Base-by-base conservation (phyloP, 2,888 invertebrate genomes). In the Minunthozetes semirufus region DNA sequence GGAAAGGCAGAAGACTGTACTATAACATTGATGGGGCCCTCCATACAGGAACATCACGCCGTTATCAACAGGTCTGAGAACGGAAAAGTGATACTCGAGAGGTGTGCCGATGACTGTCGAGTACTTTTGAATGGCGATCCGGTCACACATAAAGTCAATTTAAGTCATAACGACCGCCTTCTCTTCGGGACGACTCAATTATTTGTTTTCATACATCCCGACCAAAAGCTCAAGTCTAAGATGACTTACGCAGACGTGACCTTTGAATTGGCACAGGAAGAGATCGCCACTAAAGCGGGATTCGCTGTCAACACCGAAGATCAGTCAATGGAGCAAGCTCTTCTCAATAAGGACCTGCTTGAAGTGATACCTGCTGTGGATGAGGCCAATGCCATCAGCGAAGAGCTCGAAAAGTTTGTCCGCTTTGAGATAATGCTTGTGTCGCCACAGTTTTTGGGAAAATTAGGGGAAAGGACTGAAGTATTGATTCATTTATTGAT, bases 111-210 rank as follows among this genome's bases (percentile, higher is more conserved):
- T 8, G 82, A 83, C 74, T 82, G 83, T 38, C 78, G 82, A 33
- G 81, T 86, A 22, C 80, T 86, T 25, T 81, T 85, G 56, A 87
- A 87, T 79, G 87, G 87, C 25, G 83, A 83, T 68, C 81, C 81
- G 22, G 81, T 86, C 1, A 81, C 82, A 8, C 81, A 81, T 19
- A 84, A 84, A 72, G 82, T 82, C 0, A 81, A 83, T 61, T 80
- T 87, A 9, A 80, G 81, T 68, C 85, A 86, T 79, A 84, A 86
- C 79, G 87, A 87, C 80, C 82, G 85, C 84, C 79, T 87, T 19
- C 80, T 86, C 76, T 86, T 87, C 79, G 87, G 87, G 13, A 84
- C 85, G 17, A 85, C 85, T 33, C 86, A 87, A 80, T 80, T 86
- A 70, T 87, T 85, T 81, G 84, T 86, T 1, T 86, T 85, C 80